Evolutionary conservation across 1,140 invertebrate species (phyloP), one percentile per base, ranked within the genome.

Genomic region (Drosophila parabipectinata): DNA sequence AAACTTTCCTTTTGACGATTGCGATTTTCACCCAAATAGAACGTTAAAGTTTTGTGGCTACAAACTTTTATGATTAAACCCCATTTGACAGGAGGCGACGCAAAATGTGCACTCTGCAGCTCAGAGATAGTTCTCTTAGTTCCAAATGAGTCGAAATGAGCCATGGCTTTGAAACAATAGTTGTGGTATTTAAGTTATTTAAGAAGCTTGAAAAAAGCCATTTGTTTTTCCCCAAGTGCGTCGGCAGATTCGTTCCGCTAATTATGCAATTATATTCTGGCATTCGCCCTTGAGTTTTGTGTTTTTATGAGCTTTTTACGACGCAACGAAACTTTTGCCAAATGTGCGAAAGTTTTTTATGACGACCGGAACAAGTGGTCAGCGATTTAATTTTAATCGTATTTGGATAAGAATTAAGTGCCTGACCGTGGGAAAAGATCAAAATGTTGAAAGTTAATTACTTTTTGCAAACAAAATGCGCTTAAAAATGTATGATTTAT

Each of bases 381-480:
- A 69, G 45, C 59, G 69, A 59, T 82, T 82, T 74, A 87, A 75
- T 72, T 81, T 78, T 77, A 87, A 85, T 85, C 77, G 81, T 50
- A 87, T 87, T 87, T 68, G 71, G 81, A 85, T 85, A 82, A 85
- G 81, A 54, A 63, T 78, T 87, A 78, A 87, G 73, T 64, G 41
- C 48, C 48, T 69, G 45, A 12, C 10, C 7, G 12, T 12, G 21
- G 45, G 9, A 26, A 24, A 15, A 34, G 41, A 30, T 26, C 26
- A 37, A 15, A 58, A 61, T 44, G 39, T 30, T 41, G 50, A 72
- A 72, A 80, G 72, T 66, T 64, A 76, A 74, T 69, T 50, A 68
- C 51, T 47, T 34, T 7, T 5, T 10, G 41, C 34, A 18, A 68
- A 56, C 48, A 64, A 37, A 69, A 69, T 47, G 54, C 4, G 12